Conservation (phyloP, 2,797 vertebrate genomes). For the Astyanax mexicanus region DNA sequence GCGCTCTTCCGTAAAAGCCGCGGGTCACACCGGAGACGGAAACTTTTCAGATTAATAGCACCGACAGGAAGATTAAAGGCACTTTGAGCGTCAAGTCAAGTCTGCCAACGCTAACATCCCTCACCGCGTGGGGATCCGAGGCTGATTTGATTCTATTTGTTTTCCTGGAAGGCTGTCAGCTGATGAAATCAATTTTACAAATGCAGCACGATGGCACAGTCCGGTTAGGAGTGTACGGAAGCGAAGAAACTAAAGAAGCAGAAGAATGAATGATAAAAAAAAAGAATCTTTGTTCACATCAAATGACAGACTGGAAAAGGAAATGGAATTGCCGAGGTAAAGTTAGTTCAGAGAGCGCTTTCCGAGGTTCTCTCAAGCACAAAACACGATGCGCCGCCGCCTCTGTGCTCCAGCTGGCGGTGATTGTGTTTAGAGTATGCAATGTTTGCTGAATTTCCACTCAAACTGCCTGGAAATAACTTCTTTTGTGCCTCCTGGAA, state of each 20-base stretch:
- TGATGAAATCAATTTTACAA: conserved; percentile 51
- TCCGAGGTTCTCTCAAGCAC: not conserved
- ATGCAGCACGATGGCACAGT: conserved; percentile 41
- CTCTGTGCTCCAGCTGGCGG: not conserved
- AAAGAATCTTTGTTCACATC: conserved; percentile 20
- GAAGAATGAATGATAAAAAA: conserved; percentile 27
- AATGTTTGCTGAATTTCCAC: not conserved
- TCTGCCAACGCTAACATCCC: conserved; percentile 51
- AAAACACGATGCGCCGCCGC: conserved; percentile 7
- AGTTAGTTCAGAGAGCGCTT: conserved; percentile 7
- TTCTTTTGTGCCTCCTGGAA: not conserved
- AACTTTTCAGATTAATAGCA: conserved; percentile 52
- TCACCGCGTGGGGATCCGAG: conserved; percentile 35
- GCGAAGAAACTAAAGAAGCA: not conserved
- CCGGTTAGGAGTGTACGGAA: conserved; percentile 12
- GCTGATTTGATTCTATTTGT: conserved; percentile 55
- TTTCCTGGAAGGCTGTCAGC: conserved; percentile 49
- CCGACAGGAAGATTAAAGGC: conserved; percentile 55
- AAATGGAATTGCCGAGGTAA: conserved; percentile 28
- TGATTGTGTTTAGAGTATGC: not conserved
- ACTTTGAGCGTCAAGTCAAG: conserved; percentile 51
- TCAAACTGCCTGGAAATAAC: not conserved
- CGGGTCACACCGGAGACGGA: conserved; percentile 49
- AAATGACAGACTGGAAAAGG: conserved; percentile 26
- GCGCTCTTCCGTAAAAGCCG: conserved; percentile 46